Evolutionary conservation across 2,113 vertebrate species (phyloP).

Genomic region (Microcebus lehilahytsara): DNA sequence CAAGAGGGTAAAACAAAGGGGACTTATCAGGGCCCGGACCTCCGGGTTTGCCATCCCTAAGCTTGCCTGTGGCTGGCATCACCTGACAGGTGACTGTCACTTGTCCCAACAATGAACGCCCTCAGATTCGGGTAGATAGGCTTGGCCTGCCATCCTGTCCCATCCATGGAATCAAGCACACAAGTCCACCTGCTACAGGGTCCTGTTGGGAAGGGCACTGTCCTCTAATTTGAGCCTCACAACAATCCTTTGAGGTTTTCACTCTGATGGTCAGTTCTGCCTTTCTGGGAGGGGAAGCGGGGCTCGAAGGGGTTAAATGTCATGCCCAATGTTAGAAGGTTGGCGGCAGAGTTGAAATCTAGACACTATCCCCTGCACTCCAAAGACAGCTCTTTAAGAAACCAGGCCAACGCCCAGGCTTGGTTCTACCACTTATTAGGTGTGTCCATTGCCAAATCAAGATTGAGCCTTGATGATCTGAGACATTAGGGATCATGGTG

Average conservation of each 20-base stretch:
- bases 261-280: neutral
- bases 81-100: neutral
- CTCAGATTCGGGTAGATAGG: neutral
- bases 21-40: constrained; percentile 58
- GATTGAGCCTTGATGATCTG: neutral
- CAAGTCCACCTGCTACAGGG: neutral
- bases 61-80: neutral
- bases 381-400: neutral
- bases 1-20: constrained; percentile 66
- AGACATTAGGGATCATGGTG: neutral
- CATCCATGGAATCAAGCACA: neutral
- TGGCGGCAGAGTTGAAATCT: neutral
- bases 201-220: neutral
- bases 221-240: neutral
- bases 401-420: neutral
- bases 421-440: neutral
- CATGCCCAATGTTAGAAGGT: neutral
- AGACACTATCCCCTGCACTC: accelerated
- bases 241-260: neutral
- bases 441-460: neutral
- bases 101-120: neutral
- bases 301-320: neutral
- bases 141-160: neutral
- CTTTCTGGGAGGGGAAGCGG: neutral
- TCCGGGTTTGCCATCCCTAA: neutral